A percentile compares a stretch with the other conserved stretches of the same genome.
phyloP scores from a whole-genome alignment of 1,140 invertebrate species.

The Copidosoma floridanum region DNA sequence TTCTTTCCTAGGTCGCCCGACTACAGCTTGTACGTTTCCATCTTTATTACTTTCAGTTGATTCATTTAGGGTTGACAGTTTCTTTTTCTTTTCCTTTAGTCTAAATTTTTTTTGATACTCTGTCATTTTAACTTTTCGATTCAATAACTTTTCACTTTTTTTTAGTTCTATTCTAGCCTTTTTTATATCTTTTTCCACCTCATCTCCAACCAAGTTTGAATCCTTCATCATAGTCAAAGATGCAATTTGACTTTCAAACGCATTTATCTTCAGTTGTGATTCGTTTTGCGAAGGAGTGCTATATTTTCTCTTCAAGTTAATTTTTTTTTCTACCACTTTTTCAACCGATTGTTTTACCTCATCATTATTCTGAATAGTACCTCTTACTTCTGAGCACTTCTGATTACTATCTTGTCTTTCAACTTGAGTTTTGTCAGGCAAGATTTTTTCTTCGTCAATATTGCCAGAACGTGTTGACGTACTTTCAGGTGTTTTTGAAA shows the following conservation, averaged over 20 bases:
- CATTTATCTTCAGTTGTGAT: not conserved
- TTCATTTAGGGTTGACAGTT: not conserved
- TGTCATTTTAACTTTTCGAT: not conserved
- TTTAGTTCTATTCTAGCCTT: not conserved
- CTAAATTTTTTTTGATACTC: not conserved
- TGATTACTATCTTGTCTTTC: no score
- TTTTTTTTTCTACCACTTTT: no score
- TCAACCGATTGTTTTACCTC: no score
- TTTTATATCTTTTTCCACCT: not conserved
- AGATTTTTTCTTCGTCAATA: no score
- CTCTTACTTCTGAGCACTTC: no score
- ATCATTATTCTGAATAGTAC: no score
- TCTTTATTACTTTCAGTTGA: not conserved
- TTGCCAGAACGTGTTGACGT: no score
- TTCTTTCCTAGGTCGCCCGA: slow-evolving; percentile 27
- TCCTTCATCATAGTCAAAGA: not conserved
- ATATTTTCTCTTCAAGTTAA: not conserved
- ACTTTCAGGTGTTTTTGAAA: no score
- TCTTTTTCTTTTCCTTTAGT: not conserved
- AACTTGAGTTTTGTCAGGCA: no score
- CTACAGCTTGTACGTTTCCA: no score
- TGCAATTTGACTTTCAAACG: not conserved
- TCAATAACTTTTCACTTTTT: not conserved
- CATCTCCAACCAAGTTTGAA: not conserved
- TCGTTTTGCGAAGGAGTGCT: not conserved